These are phyloP conservation scores for Melanotaenia maccullochi DNA, from an alignment of 2,797 vertebrate genomes.

Conservation along the genomic window DNA sequence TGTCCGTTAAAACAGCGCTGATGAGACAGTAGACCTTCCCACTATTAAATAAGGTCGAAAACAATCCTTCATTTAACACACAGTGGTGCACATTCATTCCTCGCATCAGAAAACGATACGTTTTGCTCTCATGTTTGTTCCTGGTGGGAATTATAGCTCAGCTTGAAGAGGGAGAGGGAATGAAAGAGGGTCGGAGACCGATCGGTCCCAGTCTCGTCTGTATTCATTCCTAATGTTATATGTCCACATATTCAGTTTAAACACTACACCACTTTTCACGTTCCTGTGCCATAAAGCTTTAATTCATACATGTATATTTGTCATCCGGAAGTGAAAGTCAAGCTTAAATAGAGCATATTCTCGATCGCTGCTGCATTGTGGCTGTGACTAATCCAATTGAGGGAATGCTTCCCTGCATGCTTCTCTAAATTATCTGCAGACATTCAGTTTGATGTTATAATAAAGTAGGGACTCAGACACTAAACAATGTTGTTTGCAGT, in stretches of 20 bases:
- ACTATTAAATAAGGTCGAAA: constrained; percentile 34
- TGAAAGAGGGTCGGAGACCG: constrained; percentile 53
- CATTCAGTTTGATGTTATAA: constrained; percentile 17
- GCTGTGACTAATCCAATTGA: constrained; percentile 75
- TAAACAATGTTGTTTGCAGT: constrained; percentile 34
- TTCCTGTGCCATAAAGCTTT: not conserved
- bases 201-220: constrained; percentile 61
- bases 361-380: constrained; percentile 72
- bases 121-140: constrained; percentile 23
- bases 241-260: not conserved
- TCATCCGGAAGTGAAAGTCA: constrained; percentile 33
- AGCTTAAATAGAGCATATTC: constrained; percentile 41
- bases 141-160: constrained; percentile 15
- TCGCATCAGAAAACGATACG: constrained; percentile 21
- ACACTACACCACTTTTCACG: constrained; percentile 20
- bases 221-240: constrained; percentile 19
- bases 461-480: constrained; percentile 8
- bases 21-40: constrained; percentile 29
- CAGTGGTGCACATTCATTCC: not conserved
- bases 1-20: constrained; percentile 34
- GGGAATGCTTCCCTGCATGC: constrained; percentile 46
- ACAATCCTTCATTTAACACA: not conserved
- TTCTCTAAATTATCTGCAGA: constrained; percentile 42
- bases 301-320: constrained; percentile 22
- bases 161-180: constrained; percentile 21